Evolutionary conservation across 2,797 vertebrate species (phyloP).

Genomic region (Vireo griseus): DNA sequence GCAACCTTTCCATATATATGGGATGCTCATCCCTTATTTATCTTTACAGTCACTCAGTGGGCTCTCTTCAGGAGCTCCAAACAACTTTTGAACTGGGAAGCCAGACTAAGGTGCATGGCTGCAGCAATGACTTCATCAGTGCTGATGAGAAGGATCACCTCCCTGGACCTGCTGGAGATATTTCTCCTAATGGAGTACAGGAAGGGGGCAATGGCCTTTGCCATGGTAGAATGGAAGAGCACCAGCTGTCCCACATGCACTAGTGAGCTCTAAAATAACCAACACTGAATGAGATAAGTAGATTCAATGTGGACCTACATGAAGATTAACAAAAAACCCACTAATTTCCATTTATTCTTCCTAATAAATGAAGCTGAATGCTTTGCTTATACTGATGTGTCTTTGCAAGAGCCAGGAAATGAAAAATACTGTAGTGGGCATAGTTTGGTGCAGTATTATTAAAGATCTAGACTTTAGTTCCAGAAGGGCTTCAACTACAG

Average conservation of each 20-base stretch:
- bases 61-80: neutral
- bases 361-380: neutral
- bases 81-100: neutral
- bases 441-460: neutral
- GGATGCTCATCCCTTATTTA: neutral
- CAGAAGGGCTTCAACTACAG: neutral
- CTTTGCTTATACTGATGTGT: neutral
- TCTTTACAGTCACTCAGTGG: neutral
- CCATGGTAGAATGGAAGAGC: neutral
- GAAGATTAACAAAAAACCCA: neutral
- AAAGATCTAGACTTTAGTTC: neutral
- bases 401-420: neutral
- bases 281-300: fast-evolving
- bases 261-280: neutral
- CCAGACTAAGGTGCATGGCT: neutral
- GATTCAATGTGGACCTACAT: neutral
- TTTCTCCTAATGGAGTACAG: neutral
- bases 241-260: fast-evolving
- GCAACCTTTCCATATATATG: fast-evolving
- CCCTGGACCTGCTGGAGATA: neutral
- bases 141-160: neutral
- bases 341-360: neutral
- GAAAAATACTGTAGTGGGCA: neutral
- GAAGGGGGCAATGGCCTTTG: neutral
- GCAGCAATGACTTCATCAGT: neutral